Conservation (phyloP, 2,797 vertebrate species). For the Psittacula echo region DNA sequence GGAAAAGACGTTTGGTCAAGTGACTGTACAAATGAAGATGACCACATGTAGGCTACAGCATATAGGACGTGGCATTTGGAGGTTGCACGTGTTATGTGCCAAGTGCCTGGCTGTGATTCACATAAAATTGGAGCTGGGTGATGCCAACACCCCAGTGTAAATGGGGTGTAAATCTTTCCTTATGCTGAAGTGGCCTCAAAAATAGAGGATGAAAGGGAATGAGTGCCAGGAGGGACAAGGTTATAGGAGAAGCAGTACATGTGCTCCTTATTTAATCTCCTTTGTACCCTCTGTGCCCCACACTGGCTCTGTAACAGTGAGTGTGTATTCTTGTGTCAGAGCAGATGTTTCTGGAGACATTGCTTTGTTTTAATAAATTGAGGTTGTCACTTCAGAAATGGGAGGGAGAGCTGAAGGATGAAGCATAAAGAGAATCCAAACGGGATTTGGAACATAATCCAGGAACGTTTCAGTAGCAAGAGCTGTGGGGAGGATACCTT, state of each 20-base stretch:
- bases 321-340: neutral
- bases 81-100: neutral
- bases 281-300: neutral
- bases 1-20: neutral
- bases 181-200: neutral
- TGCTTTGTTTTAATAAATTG: constrained; percentile 14
- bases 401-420: neutral
- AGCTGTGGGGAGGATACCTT: neutral
- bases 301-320: neutral
- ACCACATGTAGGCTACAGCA: neutral
- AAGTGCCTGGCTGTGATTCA: neutral
- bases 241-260: neutral
- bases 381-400: neutral
- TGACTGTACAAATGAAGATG: neutral
- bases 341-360: neutral
- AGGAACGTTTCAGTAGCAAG: neutral
- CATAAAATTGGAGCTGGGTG: neutral
- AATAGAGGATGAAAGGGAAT: neutral
- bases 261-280: constrained; percentile 26
- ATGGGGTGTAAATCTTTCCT: neutral
- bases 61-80: constrained; percentile 9
- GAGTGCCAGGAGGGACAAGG: neutral
- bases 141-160: neutral
- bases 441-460: neutral
- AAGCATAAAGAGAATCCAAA: neutral